A percentile compares a stretch with the other conserved stretches of the same genome.
These are phyloP conservation scores for Columba livia DNA, from an alignment of 2,113 vertebrate genomes.

Conservation along the genomic window DNA sequence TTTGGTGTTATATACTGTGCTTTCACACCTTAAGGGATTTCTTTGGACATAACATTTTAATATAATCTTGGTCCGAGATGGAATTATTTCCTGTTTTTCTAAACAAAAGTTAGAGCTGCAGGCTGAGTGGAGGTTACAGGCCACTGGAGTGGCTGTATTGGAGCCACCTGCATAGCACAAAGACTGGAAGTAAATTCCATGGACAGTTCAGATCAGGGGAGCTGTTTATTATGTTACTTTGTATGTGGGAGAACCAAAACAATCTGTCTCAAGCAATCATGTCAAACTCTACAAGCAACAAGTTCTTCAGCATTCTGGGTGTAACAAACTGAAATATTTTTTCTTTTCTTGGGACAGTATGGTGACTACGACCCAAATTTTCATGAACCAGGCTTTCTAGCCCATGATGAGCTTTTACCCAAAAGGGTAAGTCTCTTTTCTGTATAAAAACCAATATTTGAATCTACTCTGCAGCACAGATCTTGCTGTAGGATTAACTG, in stretches of 20 bases:
- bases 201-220: background rate
- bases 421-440: constrained; percentile 81
- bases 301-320: background rate
- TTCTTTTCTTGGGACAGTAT: constrained; percentile 73
- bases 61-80: background rate
- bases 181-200: background rate
- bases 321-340: background rate
- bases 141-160: background rate
- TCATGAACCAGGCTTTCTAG: constrained; percentile 88
- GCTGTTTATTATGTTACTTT: background rate
- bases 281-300: background rate
- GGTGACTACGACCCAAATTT: constrained; percentile 90
- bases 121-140: background rate
- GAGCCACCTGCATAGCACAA: background rate
- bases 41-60: background rate
- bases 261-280: background rate
- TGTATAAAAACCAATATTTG: background rate
- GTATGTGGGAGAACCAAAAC: background rate
- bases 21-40: background rate
- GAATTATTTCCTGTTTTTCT: background rate
- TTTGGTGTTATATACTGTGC: background rate
- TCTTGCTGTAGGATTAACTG: background rate
- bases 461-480: background rate
- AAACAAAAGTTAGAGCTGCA: background rate
- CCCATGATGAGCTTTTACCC: constrained; percentile 88